Base-by-base conservation (phyloP, 2,113 vertebrate genomes). In the Urocitellus parryii region DNA sequence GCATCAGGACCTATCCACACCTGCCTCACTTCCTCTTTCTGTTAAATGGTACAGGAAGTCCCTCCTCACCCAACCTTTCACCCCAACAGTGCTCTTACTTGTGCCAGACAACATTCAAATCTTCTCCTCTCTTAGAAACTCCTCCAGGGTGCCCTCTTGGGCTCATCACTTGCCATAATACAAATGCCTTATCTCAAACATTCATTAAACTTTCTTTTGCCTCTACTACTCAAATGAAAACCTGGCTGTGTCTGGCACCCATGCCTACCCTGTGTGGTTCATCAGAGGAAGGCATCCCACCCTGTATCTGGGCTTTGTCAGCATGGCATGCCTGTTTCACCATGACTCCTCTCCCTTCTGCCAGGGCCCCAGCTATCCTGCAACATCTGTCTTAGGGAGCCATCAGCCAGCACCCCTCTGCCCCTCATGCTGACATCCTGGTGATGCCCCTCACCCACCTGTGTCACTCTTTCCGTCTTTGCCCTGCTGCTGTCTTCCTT, bases 61-160 rank as follows among this genome's bases (percentile, higher is more conserved):
- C 45, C n/a, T 65, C 39, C 20, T 86, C 45, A 45, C 10, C 8
- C 8, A 53, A 4, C 4, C 37, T 73, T 27, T 32, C 68, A 58
- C 4, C 16, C 8, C 45, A 72, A 18, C 2, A n/a, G n/a, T 45
- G 58, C n/a, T 73, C 1, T 2, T 27, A 25, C 51, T 2, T 48
- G 16, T 13, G 14, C 16, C 61, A 48, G 53, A 37, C n/a, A 61
- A 11, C 0, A 18, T 56, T 74, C 27, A n/a, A 14, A 8, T 1
- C 39, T 37, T 42, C 2, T 0, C 12, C 13, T n/a, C 2, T 37
- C 37, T 51, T 32, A 24, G 2, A 27, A 18, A 51, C 22, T 3
- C 42, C 70, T 14, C 18, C 22, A 1, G 5, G 14, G 5, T 39
- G 37, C 17, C 22, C 39, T 61, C 22, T 32, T n/a, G 58, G 58